phyloP scores from a whole-genome alignment of 2,797 vertebrate species.

The Rhynchonycteris naso region DNA sequence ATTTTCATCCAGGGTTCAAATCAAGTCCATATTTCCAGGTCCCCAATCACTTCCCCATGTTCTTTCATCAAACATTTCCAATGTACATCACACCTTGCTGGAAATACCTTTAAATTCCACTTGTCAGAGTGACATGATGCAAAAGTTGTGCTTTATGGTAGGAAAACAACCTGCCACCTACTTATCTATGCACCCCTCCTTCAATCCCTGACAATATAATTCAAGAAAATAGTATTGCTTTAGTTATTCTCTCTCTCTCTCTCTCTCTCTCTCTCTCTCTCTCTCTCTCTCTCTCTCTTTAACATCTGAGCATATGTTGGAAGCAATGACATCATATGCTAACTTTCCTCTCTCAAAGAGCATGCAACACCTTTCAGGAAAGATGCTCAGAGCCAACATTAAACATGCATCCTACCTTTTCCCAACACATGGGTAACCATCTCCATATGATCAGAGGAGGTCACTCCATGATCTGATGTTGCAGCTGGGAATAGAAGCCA shows the following conservation, averaged over 20 bases:
- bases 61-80: constrained; percentile 59
- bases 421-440: background rate
- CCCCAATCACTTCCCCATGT: constrained; percentile 41
- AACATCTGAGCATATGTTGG: constrained; percentile 35
- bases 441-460: background rate
- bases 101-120: constrained; percentile 50
- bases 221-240: background rate
- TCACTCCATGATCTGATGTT: background rate
- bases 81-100: constrained; percentile 41
- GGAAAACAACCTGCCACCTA: constrained; percentile 43
- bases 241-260: background rate
- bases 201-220: background rate
- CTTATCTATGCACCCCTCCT: background rate
- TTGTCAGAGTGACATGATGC: constrained; percentile 62
- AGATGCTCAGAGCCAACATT: constrained; percentile 6
- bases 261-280: background rate
- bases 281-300: background rate
- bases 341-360: constrained; percentile 39
- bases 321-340: constrained; percentile 50
- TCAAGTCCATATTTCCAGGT: constrained; percentile 70
- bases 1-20: constrained; percentile 74
- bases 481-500: background rate
- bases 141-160: constrained; percentile 38
- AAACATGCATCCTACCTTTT: background rate
- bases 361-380: constrained; percentile 43